phyloP scores from a whole-genome alignment of 2,113 vertebrate species.

The Tetrao urogallus region DNA sequence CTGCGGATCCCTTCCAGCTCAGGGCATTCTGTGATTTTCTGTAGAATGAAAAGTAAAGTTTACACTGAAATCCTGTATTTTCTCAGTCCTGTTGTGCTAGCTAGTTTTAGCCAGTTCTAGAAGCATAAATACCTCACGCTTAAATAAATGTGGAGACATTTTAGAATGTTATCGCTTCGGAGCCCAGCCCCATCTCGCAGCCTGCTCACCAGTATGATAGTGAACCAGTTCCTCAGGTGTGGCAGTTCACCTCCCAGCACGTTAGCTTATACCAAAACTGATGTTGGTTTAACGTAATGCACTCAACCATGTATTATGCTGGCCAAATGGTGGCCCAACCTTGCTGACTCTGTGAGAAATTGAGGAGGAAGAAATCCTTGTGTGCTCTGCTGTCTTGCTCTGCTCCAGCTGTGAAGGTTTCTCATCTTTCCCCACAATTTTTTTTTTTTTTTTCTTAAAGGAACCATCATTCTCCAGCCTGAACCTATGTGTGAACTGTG shows the following conservation, averaged over 20 bases:
- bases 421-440: background rate
- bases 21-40: background rate
- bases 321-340: fast-evolving
- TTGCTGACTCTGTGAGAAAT: constrained; percentile 45
- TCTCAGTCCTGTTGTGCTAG: background rate
- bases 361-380: background rate
- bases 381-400: background rate
- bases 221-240: background rate
- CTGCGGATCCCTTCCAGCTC: background rate
- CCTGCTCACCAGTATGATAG: background rate
- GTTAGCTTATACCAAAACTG: background rate
- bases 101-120: background rate
- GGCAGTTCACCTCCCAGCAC: fast-evolving
- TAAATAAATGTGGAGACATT: background rate
- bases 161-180: background rate
- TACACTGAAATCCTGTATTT: background rate
- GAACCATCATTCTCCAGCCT: background rate
- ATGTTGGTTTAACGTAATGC: background rate
- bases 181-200: background rate
- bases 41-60: background rate
- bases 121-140: background rate
- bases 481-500: background rate
- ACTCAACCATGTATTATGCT: fast-evolving
- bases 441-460: background rate
- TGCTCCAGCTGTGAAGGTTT: background rate